Evolutionary conservation across 2,797 vertebrate genomes (phyloP), one percentile per base, ranked within the genome.

Genomic region (Oophaga sylvatica): DNA sequence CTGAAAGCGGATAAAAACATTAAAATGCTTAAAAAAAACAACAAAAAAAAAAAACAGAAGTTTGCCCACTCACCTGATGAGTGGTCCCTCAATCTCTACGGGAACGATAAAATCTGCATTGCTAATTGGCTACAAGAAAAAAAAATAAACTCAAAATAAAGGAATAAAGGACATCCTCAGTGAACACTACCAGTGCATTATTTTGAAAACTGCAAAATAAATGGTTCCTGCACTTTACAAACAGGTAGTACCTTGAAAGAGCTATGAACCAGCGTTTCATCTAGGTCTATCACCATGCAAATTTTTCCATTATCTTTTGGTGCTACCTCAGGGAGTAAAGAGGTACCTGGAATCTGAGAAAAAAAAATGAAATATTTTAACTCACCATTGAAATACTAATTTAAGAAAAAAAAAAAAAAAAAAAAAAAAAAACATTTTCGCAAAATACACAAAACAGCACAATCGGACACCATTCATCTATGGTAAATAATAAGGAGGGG

Each of bases 91-190:
- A 88, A 97, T 97, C 94, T 98, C 97, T 89, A 97, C 96, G 90
- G 96, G 96, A 91, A 97, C 96, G 90, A 97, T 95, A 94, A 97
- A 97, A 94, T 97, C 97, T 68, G 96, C 96, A 79, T 97, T 97
- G 91, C 91, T 96, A 93, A 97, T 96, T 5, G 97, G 96, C 97
- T 98, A 92, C 26, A 79, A 91, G 29, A 86, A 59, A 0, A 88
- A 76, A 84, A 20, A 60, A 53, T 15, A 29, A 59, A 7, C 9
- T 4, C 11, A 75, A 45, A 59, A 10, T 1, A 3, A 76, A 60
- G 9, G 45, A 59, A 10, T 1, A 3, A 76, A 60, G 9, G 45
- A 22, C 9, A 75, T 31, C 29, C 15, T 70, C 35, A 3, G 35
- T 41, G 35, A 5, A 41, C 35, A 41, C 35, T 41, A 41, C 35